phyloP scores from a whole-genome alignment of 2,113 vertebrate species.

The Trogon melanurus region DNA sequence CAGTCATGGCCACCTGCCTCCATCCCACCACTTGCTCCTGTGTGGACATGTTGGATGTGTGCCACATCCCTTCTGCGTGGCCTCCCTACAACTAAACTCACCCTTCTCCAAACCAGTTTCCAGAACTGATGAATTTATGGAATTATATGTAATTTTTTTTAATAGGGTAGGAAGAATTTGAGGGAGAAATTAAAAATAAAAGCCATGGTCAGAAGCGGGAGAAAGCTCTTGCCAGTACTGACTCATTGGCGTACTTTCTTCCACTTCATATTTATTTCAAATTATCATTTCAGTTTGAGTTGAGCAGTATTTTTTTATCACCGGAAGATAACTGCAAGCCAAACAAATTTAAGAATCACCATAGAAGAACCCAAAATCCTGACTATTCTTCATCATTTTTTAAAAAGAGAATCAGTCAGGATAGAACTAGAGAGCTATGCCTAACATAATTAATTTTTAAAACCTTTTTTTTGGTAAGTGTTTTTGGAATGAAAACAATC shows the following conservation, averaged over 20 bases:
- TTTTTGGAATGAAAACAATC: constrained; percentile 64
- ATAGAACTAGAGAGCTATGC: constrained; percentile 27
- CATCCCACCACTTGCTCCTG: not conserved
- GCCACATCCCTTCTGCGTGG: fast-evolving
- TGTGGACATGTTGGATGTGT: fast-evolving
- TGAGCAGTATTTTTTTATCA: not conserved
- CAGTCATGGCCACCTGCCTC: not conserved
- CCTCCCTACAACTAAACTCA: not conserved
- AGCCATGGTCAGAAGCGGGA: not conserved
- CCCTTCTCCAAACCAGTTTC: not conserved
- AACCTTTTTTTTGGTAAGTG: constrained; percentile 32
- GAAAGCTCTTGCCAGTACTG: not conserved
- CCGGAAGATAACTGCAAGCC: not conserved
- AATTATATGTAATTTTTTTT: not conserved
- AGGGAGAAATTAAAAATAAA: not conserved
- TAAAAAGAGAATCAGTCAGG: constrained; percentile 33
- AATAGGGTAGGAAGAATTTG: not conserved
- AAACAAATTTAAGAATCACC: constrained; percentile 8
- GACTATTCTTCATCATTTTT: constrained; percentile 49
- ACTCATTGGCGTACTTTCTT: not conserved
- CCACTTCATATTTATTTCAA: constrained; percentile 3
- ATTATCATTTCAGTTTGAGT: not conserved
- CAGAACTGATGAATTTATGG: not conserved
- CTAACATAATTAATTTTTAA: constrained; percentile 59
- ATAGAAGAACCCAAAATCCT: constrained; percentile 12